A percentile compares a stretch with the other conserved stretches of the same genome.
Evolutionary conservation across 2,888 invertebrate species (phyloP).

Genomic region (Apamea crenata): DNA sequence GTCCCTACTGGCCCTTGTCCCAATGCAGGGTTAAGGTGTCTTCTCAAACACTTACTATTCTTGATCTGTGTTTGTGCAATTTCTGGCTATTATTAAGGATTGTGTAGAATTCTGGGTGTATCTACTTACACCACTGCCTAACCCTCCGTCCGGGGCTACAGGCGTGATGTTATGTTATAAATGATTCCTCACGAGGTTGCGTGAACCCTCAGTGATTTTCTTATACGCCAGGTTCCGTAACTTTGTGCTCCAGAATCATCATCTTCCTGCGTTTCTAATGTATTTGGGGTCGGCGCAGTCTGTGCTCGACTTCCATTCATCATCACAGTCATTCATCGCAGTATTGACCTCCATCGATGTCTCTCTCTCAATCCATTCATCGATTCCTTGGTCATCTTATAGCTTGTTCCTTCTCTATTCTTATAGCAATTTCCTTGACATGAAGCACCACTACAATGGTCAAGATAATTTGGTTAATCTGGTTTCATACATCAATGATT

Average conservation of each 20-base stretch:
- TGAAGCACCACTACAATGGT: not conserved
- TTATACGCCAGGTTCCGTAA: not conserved
- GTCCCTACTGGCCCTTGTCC: not conserved
- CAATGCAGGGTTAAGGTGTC: not conserved
- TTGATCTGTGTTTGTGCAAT: not conserved
- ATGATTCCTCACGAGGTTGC: not conserved
- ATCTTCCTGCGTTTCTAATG: not conserved
- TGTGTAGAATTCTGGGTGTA: not conserved
- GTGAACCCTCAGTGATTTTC: not conserved
- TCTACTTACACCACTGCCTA: not conserved
- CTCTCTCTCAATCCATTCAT: not conserved
- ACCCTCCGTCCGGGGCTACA: not conserved
- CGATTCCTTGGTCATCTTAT: not conserved
- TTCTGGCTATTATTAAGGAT: not conserved
- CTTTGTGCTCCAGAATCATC: not conserved
- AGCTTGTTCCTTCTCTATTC: too few relatives aligned
- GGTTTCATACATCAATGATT: slow-evolving; percentile 20
- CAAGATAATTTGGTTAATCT: not conserved
- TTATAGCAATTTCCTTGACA: not conserved
- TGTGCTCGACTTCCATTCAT: not conserved
- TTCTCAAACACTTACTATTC: not conserved
- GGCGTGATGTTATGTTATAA: not conserved
- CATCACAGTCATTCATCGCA: not conserved
- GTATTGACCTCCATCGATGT: not conserved
- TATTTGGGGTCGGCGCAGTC: not conserved